Evolutionary conservation across 1,140 invertebrate species (phyloP), one percentile per base, ranked within the genome.

Genomic region (Neodiprion lecontei): DNA sequence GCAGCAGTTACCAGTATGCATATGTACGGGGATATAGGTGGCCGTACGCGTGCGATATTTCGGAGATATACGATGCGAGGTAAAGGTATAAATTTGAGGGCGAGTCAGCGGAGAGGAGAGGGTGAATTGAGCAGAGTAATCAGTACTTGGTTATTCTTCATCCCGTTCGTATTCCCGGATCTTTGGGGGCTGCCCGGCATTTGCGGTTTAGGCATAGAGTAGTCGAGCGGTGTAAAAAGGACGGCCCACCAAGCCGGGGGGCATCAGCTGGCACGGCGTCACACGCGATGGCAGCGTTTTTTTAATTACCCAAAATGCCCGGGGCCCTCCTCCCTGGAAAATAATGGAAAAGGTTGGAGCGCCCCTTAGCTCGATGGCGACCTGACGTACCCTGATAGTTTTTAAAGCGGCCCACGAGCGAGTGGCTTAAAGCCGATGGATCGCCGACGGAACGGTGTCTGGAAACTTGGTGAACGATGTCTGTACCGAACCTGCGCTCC

Each of bases 251-350:
- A 72, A 40, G 21, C 49, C 69, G 48, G 47, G 40, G 40, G 61
- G 21, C n/a, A 49, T 61, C 73, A 77, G 72, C 76, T 74, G 21
- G 48, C 68, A 40, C 67, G 67, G 74, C 79, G 66, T 78, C 61
- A 75, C 76, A 74, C 75, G 74, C 28, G 28, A 70, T 69, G 66
- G 53, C 75, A 73, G 75, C 48, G 28, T 75, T 75, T 75, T 80
- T 80, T 78, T 80, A 78, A 79, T 79, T 78, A 78, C 77, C 79
- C 48, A 72, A 69, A 75, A 76, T 75, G 75, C 73, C 67, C 66
- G 71, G 23, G 53, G 74, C 69, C 48, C 72, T 67, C 40, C 47
- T 40, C 48, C 53, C n/a, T 5, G 5, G 28, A 40, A 40, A 40
- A 40, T 21, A 40, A 40, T 40, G 28, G 28, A 40, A 40, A 40